Evolutionary conservation across 2,888 invertebrate genomes (phyloP).

Genomic region (Cetonia aurata): DNA sequence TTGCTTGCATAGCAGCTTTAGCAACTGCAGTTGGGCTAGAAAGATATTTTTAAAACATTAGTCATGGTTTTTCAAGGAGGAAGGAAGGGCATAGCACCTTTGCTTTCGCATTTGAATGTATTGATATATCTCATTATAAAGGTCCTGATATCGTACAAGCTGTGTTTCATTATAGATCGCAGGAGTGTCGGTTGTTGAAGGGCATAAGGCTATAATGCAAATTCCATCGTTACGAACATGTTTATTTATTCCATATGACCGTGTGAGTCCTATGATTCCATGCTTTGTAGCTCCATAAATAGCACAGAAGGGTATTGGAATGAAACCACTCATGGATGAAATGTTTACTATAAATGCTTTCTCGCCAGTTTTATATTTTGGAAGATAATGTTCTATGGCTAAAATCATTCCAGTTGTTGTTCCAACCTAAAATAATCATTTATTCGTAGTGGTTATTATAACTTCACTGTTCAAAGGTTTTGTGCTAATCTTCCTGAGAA

Average conservation of each 20-base stretch:
- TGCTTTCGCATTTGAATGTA: neutral
- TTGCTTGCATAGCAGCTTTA: slow-evolving; percentile 23
- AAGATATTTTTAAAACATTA: neutral
- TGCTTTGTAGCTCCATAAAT: slow-evolving; percentile 21
- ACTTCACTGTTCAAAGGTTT: neutral
- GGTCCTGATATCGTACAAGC: slow-evolving; percentile 7
- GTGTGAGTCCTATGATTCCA: slow-evolving; percentile 20
- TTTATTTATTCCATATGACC: slow-evolving; percentile 21
- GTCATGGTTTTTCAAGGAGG: neutral
- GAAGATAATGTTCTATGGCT: slow-evolving; percentile 23
- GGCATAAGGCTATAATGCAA: slow-evolving; percentile 13
- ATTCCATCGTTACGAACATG: slow-evolving; percentile 15
- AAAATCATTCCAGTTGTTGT: slow-evolving; percentile 11
- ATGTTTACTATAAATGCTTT: slow-evolving; percentile 21
- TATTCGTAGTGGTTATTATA: neutral
- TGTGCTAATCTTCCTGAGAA: too few species aligned
- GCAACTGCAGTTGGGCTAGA: slow-evolving; percentile 16
- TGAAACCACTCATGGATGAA: slow-evolving; percentile 8
- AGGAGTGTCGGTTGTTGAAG: neutral
- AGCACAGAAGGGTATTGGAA: slow-evolving; percentile 4
- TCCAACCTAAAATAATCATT: slow-evolving; percentile 2
- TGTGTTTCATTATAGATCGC: neutral
- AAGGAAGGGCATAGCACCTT: neutral
- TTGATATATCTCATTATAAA: neutral
- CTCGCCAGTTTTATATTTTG: slow-evolving; percentile 18